Evolutionary conservation across 2,888 invertebrate species (phyloP).

Genomic region (Macrophya annulata): DNA sequence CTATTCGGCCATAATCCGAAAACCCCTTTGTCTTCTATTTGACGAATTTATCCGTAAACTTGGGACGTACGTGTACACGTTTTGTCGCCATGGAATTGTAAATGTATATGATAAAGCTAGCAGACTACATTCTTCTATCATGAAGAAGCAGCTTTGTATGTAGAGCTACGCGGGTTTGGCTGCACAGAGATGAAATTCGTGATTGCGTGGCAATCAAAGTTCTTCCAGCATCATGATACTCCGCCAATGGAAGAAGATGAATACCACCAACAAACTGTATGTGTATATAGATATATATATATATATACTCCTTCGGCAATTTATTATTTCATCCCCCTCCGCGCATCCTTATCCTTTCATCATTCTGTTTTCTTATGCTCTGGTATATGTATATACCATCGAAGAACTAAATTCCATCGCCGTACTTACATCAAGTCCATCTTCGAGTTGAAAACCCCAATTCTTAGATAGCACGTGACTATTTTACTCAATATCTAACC

Average conservation of each 20-base stretch:
- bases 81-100: not conserved
- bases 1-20: no score
- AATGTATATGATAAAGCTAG: not conserved
- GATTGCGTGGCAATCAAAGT: constrained; percentile 39
- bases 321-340: constrained; percentile 19
- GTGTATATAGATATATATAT: not conserved
- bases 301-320: not conserved
- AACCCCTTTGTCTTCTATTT: not conserved
- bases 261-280: not conserved
- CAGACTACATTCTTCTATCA: not conserved
- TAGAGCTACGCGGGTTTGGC: constrained; percentile 7
- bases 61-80: not conserved
- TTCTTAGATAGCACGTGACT: constrained; percentile 11
- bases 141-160: not conserved
- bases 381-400: not conserved
- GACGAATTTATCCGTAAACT: not conserved
- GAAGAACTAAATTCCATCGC: not conserved
- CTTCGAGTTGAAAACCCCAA: not conserved
- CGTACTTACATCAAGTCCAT: not conserved
- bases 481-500: constrained; percentile 35
- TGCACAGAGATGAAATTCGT: constrained; percentile 27
- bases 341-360: not conserved
- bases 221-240: not conserved
- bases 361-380: constrained; percentile 29
- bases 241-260: not conserved